Evolutionary conservation across 2,113 vertebrate genomes (phyloP).

Genomic region (Catharus bicknelli): DNA sequence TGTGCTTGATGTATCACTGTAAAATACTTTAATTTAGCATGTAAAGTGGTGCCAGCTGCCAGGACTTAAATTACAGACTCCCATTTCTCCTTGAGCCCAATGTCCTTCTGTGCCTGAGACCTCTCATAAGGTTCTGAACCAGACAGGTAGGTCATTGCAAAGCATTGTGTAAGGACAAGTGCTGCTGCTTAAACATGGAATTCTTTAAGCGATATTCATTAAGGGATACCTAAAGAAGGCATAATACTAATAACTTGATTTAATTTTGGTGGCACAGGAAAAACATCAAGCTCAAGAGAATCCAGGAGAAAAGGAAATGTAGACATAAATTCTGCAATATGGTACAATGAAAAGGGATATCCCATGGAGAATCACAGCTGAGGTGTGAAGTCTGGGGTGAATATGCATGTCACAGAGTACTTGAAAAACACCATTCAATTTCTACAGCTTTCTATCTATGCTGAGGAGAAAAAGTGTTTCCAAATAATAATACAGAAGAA

Average conservation of each 20-base stretch:
- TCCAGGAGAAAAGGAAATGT: neutral
- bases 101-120: neutral
- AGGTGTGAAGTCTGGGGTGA: neutral
- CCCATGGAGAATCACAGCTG: neutral
- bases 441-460: neutral
- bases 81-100: neutral
- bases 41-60: neutral
- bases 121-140: neutral
- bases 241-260: neutral
- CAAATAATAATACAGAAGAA: neutral
- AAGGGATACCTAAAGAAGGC: neutral
- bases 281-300: neutral
- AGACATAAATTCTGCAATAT: neutral
- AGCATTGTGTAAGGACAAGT: neutral
- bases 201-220: neutral
- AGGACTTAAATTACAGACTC: neutral
- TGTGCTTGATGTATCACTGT: neutral
- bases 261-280: neutral
- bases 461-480: neutral
- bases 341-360: neutral
- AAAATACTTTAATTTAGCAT: conserved; percentile 18
- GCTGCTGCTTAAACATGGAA: neutral
- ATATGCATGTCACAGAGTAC: neutral
- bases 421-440: neutral
- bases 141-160: neutral